Conservation (phyloP, 2,797 vertebrate species). For the Agapornis canus region DNA sequence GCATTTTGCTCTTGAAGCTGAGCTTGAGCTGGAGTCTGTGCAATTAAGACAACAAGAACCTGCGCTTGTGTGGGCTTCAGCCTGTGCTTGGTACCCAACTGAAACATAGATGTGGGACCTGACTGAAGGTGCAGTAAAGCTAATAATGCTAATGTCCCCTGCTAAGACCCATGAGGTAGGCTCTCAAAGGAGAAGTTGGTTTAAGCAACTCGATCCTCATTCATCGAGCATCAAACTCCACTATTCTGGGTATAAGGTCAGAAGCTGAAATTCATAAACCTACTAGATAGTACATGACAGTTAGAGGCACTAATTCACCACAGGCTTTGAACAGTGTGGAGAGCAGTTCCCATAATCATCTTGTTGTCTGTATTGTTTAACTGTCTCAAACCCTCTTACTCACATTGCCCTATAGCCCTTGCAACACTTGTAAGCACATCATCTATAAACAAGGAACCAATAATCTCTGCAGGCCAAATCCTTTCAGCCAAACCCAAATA, state of each 20-base stretch:
- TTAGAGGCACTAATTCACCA: not conserved
- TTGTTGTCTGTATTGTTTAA: not conserved
- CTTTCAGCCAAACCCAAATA: not conserved
- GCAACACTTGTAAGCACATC: not conserved
- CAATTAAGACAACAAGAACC: not conserved
- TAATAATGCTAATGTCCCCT: not conserved
- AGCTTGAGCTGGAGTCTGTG: accelerated
- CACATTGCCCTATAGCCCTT: not conserved
- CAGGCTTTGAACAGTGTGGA: not conserved
- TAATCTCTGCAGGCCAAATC: not conserved
- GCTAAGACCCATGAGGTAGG: not conserved
- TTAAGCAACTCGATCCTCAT: not conserved
- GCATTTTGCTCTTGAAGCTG: not conserved
- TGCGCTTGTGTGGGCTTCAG: not conserved
- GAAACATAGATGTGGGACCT: not conserved
- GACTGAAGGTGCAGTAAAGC: not conserved
- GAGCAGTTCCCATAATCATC: accelerated
- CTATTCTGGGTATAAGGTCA: not conserved
- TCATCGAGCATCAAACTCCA: not conserved
- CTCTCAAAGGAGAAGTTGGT: not conserved
- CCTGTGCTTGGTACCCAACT: not conserved
- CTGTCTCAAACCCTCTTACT: not conserved
- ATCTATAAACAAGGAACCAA: not conserved
- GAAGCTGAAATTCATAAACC: not conserved
- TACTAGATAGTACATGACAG: not conserved